A percentile compares a stretch with the other conserved stretches of the same genome.
These are phyloP conservation scores for Coptodon bakossiorum DNA, from an alignment of 2,113 vertebrate genomes.

Conservation along the genomic window DNA sequence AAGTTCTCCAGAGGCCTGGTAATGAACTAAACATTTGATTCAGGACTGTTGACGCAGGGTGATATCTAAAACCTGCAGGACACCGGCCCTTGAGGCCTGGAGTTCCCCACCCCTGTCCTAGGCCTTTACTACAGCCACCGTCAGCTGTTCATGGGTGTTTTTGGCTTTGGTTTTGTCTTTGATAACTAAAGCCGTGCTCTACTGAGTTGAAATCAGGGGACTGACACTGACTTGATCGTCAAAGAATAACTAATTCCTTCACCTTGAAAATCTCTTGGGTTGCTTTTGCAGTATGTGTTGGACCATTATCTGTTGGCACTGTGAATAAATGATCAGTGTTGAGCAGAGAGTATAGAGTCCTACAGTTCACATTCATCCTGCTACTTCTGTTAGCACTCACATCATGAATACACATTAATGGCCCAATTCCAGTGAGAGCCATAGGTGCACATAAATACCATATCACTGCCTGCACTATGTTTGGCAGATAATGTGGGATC, in stretches of 20 bases:
- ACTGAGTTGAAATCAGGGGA: fast-evolving
- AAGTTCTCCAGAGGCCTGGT: background rate
- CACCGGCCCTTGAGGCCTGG: fast-evolving
- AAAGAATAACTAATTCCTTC: fast-evolving
- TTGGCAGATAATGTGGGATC: background rate
- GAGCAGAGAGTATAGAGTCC: background rate
- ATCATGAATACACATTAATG: background rate
- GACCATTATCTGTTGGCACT: background rate
- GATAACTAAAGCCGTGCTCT: background rate
- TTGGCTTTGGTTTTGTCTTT: background rate
- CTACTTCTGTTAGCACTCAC: background rate
- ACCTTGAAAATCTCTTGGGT: background rate
- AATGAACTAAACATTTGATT: fast-evolving
- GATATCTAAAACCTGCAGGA: background rate
- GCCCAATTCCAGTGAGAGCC: background rate
- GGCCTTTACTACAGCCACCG: fast-evolving
- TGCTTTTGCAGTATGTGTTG: background rate
- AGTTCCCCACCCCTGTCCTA: background rate
- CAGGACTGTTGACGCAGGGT: fast-evolving
- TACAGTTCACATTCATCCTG: background rate
- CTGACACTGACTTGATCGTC: fast-evolving
- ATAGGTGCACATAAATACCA: background rate
- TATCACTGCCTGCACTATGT: background rate
- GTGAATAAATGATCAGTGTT: background rate
- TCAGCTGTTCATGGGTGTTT: background rate